phyloP scores from a whole-genome alignment of 2,113 vertebrate genomes.

The Rallus limicola region DNA sequence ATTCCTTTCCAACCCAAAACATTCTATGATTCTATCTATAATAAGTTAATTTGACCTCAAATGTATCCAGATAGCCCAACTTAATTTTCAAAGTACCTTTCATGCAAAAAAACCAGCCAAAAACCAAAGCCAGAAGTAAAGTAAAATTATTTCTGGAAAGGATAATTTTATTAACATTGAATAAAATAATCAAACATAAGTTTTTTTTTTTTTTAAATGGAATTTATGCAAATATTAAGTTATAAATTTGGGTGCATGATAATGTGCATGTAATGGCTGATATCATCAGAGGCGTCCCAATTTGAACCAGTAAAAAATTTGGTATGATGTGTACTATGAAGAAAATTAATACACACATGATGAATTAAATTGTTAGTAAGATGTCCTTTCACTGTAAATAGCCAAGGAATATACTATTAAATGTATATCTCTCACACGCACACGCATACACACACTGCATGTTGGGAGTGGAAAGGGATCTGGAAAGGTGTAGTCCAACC shows the following conservation, averaged over 20 bases:
- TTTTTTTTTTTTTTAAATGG: neutral
- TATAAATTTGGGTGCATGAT: neutral
- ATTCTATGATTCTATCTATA: too few species aligned
- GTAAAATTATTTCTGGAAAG: neutral
- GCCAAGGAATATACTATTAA: neutral
- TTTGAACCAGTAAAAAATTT: neutral
- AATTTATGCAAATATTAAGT: neutral
- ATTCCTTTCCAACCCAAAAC: too few species aligned
- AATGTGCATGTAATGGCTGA: neutral
- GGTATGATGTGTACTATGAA: neutral
- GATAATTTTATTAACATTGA: neutral
- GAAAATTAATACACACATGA: neutral
- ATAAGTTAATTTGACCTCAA: neutral
- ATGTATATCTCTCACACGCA: neutral
- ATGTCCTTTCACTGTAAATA: neutral
- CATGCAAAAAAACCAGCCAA: neutral
- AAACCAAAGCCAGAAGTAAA: neutral
- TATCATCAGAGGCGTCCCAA: neutral
- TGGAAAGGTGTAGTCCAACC: too few species aligned
- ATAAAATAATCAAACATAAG: neutral
- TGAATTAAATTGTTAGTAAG: neutral
- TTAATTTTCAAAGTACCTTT: neutral
- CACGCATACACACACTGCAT: too few species aligned
- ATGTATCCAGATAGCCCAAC: neutral
- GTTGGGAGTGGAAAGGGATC: too few species aligned